These are phyloP conservation scores for Aphis gossypii DNA, from an alignment of 1,140 invertebrate genomes.

Conservation along the genomic window DNA sequence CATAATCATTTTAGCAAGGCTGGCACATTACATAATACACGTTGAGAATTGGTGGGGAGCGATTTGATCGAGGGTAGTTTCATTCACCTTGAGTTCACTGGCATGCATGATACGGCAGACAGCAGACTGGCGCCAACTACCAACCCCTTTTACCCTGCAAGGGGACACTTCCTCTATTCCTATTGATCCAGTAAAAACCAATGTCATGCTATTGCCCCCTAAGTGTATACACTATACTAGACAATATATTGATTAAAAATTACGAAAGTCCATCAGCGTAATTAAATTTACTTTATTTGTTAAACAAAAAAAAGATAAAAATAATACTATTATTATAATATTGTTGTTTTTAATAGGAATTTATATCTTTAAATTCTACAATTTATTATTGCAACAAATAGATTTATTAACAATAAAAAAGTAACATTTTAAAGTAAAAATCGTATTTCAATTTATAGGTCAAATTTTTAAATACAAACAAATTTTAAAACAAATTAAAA, in stretches of 20 bases:
- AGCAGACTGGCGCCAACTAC: constrained; percentile 55
- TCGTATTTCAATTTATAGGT: not conserved
- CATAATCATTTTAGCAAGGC: constrained; percentile 37
- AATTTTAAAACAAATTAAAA: not conserved
- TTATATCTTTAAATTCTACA: not conserved
- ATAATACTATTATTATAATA: not conserved
- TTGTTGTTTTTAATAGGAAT: not conserved
- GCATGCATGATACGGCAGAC: constrained; percentile 51
- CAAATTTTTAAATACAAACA: not conserved
- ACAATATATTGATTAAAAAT: constrained; percentile 45
- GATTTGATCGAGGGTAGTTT: constrained; percentile 49
- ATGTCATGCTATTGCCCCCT: constrained; percentile 46
- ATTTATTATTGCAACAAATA: not conserved
- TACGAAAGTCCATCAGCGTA: constrained; percentile 27
- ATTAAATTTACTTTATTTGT: constrained; percentile 17
- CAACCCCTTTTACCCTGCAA: constrained; percentile 57
- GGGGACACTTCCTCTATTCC: constrained; percentile 56
- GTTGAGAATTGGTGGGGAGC: not conserved
- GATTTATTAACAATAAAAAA: not conserved
- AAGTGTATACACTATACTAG: constrained; percentile 38
- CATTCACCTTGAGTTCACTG: constrained; percentile 54
- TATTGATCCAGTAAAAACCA: constrained; percentile 58
- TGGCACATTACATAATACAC: constrained; percentile 36
- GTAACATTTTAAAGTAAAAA: not conserved
- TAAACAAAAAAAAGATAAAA: not conserved